phyloP scores from a whole-genome alignment of 2,113 vertebrate species.

The Gnathonemus echidnorhynchus region DNA sequence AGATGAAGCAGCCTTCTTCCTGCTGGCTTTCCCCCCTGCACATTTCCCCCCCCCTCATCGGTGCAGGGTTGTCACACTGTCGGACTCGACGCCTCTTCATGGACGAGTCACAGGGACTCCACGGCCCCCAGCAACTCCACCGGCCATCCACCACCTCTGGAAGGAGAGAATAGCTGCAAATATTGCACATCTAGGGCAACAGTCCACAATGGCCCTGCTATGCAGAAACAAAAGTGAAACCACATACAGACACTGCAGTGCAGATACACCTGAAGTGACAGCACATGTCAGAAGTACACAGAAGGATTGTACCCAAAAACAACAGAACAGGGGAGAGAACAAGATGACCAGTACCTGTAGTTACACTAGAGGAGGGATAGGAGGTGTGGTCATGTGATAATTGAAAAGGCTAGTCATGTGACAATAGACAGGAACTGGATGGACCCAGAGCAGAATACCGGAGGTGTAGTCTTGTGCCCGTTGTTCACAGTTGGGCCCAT shows the following conservation, averaged over 20 bases:
- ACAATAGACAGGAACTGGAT: not conserved
- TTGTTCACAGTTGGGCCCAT: slow-evolving; percentile 68
- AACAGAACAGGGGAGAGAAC: not conserved
- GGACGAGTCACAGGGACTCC: slow-evolving; percentile 64
- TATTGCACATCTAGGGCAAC: not conserved
- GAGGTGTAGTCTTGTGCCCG: slow-evolving; percentile 63
- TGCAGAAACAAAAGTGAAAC: not conserved
- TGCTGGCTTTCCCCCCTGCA: slow-evolving; percentile 59
- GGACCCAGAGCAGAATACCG: slow-evolving; percentile 50
- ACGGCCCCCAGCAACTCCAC: slow-evolving; percentile 85
- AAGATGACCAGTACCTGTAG: not conserved
- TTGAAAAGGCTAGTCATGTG: not conserved
- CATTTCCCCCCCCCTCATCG: slow-evolving; percentile 56
- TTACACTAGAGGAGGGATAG: not conserved
- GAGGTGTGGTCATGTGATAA: not conserved
- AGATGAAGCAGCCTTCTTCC: slow-evolving; percentile 70
- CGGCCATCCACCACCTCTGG: slow-evolving; percentile 73
- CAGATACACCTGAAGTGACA: not conserved
- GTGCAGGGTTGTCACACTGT: slow-evolving; percentile 71
- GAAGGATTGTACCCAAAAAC: not conserved
- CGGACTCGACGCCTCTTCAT: slow-evolving; percentile 67
- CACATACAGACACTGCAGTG: not conserved
- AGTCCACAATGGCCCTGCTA: too few species aligned
- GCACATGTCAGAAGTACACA: not conserved
- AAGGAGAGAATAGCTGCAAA: not conserved